These are phyloP conservation scores for Cancer borealis DNA, from an alignment of 2,888 invertebrate species.

Conservation along the genomic window DNA sequence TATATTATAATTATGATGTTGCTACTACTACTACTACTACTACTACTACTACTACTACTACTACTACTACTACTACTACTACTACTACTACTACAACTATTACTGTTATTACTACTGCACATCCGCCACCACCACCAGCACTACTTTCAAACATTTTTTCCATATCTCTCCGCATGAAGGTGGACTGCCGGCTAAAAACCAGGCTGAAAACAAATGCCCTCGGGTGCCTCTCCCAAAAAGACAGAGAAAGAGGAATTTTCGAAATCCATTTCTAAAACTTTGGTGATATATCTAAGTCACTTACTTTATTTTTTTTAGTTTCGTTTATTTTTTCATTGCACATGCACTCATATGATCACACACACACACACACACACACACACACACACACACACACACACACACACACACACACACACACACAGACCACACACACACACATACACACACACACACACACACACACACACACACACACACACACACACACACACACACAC, in stretches of 20 bases:
- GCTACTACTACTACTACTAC: background rate
- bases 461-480: background rate
- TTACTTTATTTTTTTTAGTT: background rate
- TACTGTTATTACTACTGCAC: background rate
- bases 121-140: background rate
- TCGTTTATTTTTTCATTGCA: background rate
- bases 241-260: slow-evolving; percentile 9
- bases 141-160: background rate
- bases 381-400: background rate
- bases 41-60: slow-evolving; percentile 37
- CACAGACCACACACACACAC: slow-evolving; percentile 11
- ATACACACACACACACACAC: slow-evolving; percentile 22
- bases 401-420: background rate
- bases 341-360: background rate
- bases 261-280: slow-evolving; percentile 4
- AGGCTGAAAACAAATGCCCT: slow-evolving; percentile 10
- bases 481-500: background rate
- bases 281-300: slow-evolving; percentile 29
- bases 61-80: slow-evolving; percentile 29
- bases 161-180: background rate
- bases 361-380: background rate
- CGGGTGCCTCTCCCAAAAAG: background rate
- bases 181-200: background rate
- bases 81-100: slow-evolving; percentile 18
- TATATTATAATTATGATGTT: background rate